Conservation (phyloP, 2,113 vertebrate species). For the Sceloporus undulatus region DNA sequence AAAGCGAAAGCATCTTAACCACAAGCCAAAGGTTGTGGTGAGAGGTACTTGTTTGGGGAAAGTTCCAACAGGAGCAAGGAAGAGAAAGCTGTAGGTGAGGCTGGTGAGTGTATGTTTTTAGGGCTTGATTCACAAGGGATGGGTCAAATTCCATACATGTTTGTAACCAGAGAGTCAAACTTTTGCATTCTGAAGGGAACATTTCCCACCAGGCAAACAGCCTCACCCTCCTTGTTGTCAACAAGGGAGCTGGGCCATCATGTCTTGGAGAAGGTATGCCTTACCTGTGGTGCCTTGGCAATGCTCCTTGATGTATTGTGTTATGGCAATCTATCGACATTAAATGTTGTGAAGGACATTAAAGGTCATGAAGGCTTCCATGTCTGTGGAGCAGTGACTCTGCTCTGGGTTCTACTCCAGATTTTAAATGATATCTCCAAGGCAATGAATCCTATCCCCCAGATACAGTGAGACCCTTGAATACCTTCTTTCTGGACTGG, state of each 20-base stretch:
- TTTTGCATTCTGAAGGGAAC: not conserved
- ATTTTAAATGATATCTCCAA: no score
- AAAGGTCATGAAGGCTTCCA: no score
- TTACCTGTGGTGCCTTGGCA: no score
- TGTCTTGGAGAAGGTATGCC: no score
- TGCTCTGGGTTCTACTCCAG: no score
- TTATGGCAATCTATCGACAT: no score
- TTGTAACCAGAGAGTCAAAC: not conserved
- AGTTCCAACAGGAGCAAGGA: not conserved
- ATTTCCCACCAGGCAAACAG: not conserved
- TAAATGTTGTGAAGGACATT: no score
- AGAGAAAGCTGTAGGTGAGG: not conserved
- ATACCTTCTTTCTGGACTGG: no score
- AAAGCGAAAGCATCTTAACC: constrained; percentile 1
- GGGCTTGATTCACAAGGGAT: not conserved
- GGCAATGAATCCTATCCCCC: no score
- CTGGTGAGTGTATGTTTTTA: not conserved
- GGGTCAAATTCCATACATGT: not conserved
- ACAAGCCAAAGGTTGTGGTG: not conserved
- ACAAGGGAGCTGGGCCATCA: not conserved
- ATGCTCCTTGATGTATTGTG: no score
- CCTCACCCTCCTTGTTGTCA: not conserved
- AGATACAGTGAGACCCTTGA: no score
- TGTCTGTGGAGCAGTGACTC: no score
- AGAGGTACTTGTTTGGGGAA: not conserved